These are phyloP conservation scores for Sinohyriopsis cumingii DNA, from an alignment of 2,888 invertebrate genomes.

Conservation along the genomic window DNA sequence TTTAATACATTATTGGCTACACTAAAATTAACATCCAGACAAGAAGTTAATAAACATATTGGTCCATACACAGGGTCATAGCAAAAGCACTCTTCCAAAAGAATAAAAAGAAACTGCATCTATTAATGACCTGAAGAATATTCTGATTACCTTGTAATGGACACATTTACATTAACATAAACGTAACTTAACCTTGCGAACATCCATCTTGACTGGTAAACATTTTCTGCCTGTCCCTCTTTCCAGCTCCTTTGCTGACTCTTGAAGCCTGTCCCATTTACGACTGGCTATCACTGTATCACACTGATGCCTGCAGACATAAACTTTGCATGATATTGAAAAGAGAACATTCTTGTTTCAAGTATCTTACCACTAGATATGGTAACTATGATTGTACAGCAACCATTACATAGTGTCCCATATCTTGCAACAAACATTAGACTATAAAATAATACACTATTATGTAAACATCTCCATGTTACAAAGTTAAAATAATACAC, in stretches of 20 bases:
- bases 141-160: neutral
- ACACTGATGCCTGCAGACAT: slow-evolving; percentile 67
- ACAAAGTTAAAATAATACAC: too few relatives aligned
- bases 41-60: too few relatives aligned
- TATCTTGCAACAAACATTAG: too few relatives aligned
- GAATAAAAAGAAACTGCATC: neutral
- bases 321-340: neutral
- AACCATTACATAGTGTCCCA: too few relatives aligned
- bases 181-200: slow-evolving; percentile 61
- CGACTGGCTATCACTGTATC: slow-evolving; percentile 67
- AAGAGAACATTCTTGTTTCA: neutral
- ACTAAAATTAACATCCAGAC: too few relatives aligned
- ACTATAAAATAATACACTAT: too few relatives aligned
- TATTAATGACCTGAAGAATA: neutral
- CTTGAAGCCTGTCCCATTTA: slow-evolving; percentile 53
- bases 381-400: too few relatives aligned
- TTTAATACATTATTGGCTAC: too few relatives aligned
- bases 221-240: slow-evolving; percentile 63
- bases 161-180: neutral
- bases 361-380: neutral
- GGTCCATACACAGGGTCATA: too few relatives aligned
- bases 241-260: slow-evolving; percentile 56
- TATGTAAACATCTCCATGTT: too few relatives aligned
- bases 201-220: slow-evolving; percentile 65
- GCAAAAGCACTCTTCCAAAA: too few relatives aligned